Evolutionary conservation across 53 echinoderm and acorn worm genomes (phyloP).

Genomic region (Stichopus horrens): DNA sequence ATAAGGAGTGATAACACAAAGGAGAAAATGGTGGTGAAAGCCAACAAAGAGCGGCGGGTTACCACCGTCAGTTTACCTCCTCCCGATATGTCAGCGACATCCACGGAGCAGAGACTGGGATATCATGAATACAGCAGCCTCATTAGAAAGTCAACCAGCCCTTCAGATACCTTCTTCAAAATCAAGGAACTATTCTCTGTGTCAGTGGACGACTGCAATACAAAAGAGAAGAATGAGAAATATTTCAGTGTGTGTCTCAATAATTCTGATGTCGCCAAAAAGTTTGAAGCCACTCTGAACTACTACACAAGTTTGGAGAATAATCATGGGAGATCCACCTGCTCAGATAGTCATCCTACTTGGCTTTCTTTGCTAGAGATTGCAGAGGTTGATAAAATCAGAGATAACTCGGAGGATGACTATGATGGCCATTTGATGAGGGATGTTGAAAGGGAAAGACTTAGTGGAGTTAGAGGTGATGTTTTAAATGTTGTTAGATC

Average conservation of each 20-base stretch:
- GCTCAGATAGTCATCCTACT: background rate
- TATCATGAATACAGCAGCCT: slow-evolving; percentile 22
- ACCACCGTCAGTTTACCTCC: background rate
- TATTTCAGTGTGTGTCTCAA: slow-evolving; percentile 11
- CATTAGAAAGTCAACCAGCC: background rate
- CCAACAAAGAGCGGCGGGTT: background rate
- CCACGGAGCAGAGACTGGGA: background rate
- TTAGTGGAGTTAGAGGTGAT: background rate
- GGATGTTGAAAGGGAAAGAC: background rate
- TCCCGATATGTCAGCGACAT: background rate
- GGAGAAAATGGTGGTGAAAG: too few species aligned
- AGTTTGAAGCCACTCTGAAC: slow-evolving; percentile 29
- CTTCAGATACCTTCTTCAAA: background rate
- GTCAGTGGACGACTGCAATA: background rate
- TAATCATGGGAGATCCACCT: too few species aligned
- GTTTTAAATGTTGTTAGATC: too few species aligned
- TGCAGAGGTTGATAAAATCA: background rate
- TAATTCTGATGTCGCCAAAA: slow-evolving; percentile 9
- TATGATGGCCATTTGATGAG: background rate
- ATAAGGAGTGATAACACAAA: too few species aligned
- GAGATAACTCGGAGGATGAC: background rate
- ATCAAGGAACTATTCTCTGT: slow-evolving; percentile 19
- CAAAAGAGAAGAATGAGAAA: background rate
- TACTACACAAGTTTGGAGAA: slow-evolving; percentile 13
- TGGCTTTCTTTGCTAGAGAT: background rate